Evolutionary conservation across 2,888 invertebrate species (phyloP), one percentile per base, ranked within the genome.

Genomic region (Tinea semifulvella): DNA sequence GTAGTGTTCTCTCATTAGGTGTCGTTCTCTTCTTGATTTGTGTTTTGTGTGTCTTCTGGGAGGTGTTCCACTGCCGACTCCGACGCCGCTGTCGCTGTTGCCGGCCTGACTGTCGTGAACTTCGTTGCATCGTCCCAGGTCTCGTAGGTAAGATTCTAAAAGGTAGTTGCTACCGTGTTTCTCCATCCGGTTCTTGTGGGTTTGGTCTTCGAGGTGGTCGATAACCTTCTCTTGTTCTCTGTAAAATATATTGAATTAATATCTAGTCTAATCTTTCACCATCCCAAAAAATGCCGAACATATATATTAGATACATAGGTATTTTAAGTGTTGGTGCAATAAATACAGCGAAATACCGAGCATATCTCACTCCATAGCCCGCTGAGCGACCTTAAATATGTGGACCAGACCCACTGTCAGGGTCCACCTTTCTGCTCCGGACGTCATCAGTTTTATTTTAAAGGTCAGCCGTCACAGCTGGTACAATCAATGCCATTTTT

Each of bases 121-220:
- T 55, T 80, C 80, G 47, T 70, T 74, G 53, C 61, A 65, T 49
- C 77, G 55, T 1, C 79, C 77, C 0, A 80, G 57, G 51, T 80
- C 80, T 22, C 79, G 63, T 14, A 92, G 79, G 61, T 92, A 92
- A 1, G 91, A 88, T 64, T 91, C 90, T 11, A 91, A 75, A 40
- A 92, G 81, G 63, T 92, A 92, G 67, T 92, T 91, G 49, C 89
- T 89, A 13, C 91, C 91, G 58, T 90, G 85, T 56, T 89, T 88
- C 51, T 88, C 85, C 68, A 89, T 87, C 40, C 91, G 76, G 36
- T 83, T 85, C 51, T 86, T 85, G 66, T 92, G 91, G 19, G 90
- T 88, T 59, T 90, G 88, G 58, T 90, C 89, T 75, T 91, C 91
- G 54, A 91, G 84, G 57, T 85, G 85, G 50, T 89, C 89, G 54